Base-by-base conservation (phyloP, 1,140 invertebrate genomes). In the Leptopilina clavipes region DNA sequence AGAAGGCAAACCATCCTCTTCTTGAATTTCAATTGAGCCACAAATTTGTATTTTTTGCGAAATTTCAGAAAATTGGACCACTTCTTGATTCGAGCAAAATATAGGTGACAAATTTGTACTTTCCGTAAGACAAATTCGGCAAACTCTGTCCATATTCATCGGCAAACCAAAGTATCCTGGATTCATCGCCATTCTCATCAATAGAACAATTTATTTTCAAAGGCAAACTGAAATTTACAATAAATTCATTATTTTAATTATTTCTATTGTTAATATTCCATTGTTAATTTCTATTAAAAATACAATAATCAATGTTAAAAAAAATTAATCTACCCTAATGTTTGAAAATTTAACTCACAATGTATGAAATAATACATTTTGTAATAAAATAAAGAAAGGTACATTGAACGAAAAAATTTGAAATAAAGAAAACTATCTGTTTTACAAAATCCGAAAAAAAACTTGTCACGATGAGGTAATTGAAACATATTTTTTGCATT, bases 1-100 rank as follows among this genome's bases (percentile, higher is more conserved):
- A 1, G 88, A 86, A 48, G 89, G 89, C 12, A 90, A 80, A n/a
- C 89, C 89, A 80, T 90, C 89, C 59, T 89, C 85, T 71, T 88
- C 85, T 3, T 90, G 78, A 74, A 90, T 87, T 52, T 90, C 87
- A 11, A 90, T 85, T 9, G 83, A 86, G 6, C 89, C 89, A 44
- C 87, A 90, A 7, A 87, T 59, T 84, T 89, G 85, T 76, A 90
- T 90, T 70, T 89, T 90, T 40, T 88, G 85, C 3, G 85, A 76
- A 70, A 90, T 82, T 71, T 81, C 81, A 0, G 83, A 76, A 52
- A 83, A 76, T 71, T 86, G 80, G 14, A 75, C 77, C 0, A 76
- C 77, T 37, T 87, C 84, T n/a, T 86, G 83, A 54, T 86, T 80
- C 10, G 79, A 79, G 48, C 85, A 84, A 74, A 90, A 90, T 75